A percentile compares a stretch with the other conserved stretches of the same genome.
Conservation (phyloP, 64 coral and sea anemone genomes). For the Pocillopora verrucosa region DNA sequence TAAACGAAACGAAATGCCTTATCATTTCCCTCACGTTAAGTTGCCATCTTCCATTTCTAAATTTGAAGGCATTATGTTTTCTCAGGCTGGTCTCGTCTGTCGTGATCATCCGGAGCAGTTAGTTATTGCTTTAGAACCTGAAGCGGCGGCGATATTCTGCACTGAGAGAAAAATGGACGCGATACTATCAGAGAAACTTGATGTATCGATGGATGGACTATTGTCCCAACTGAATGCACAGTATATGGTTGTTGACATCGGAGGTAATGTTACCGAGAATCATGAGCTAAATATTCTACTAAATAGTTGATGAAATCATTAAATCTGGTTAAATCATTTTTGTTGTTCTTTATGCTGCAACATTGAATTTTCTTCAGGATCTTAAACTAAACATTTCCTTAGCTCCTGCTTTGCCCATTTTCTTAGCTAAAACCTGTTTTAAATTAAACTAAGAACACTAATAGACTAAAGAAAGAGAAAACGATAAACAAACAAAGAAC, state of each 20-base stretch:
- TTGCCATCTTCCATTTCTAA: not conserved
- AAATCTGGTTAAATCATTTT: not conserved
- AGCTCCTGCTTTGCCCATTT: too few relatives aligned
- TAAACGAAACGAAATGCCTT: too few relatives aligned
- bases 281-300: not conserved
- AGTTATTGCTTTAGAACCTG: conserved; percentile 8
- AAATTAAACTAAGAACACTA: too few relatives aligned
- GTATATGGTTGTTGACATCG: conserved; percentile 17
- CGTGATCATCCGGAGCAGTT: conserved; percentile 6
- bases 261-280: not conserved
- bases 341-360: not conserved
- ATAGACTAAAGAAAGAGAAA: too few relatives aligned
- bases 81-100: not conserved
- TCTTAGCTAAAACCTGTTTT: too few relatives aligned
- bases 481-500: too few relatives aligned
- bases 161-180: conserved; percentile 6
- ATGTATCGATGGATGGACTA: not conserved
- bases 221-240: not conserved
- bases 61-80: not conserved
- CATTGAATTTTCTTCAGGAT: too few relatives aligned
- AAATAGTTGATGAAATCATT: not conserved
- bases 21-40: too few relatives aligned
- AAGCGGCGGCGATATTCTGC: conserved; percentile 11
- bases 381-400: too few relatives aligned
- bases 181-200: conserved; percentile 1